Evolutionary conservation across 2,797 vertebrate genomes (phyloP), one percentile per base, ranked within the genome.

Genomic region (Danio choprae): DNA sequence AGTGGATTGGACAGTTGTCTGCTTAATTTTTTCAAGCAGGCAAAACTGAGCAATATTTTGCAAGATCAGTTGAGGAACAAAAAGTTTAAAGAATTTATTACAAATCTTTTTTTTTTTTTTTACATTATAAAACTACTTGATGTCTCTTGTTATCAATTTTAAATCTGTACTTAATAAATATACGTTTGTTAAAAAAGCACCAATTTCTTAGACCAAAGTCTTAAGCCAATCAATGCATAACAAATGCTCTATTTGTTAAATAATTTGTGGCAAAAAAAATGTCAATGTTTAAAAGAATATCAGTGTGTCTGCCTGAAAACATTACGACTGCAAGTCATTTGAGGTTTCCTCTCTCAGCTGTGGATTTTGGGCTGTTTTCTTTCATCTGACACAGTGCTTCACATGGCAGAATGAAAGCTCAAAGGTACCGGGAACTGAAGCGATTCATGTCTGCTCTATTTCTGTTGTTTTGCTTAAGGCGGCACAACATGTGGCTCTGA

Each of bases 401-500:
- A 70, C 18, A 44, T 38, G 38, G 59, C 50, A 80, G 50, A 64
- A 73, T 44, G n/a, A 38, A 65, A 65, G 41, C 60, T 65, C 41
- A 46, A 48, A 53, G 48, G 46, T 43, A 71, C 18, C 2, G 11
- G 50, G 6, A 73, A 64, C 59, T 65, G 22, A 73, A 65, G 48
- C 12, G 48, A 64, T 64, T 46, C 60, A 55, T 56, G 58, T 64
- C 69, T 73, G 67, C 77, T 71, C 67, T 60, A 65, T 64, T 55
- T 80, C 48, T 73, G 59, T 38, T 56, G 59, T 56, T 65, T 79
- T 43, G 48, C 69, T 72, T 72, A 36, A 72, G 68, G 77, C 46
- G 53, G 13, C 77, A 71, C 77, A 79, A 72, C 58, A 79, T n/a
- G 55, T 59, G 65, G 55, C 76, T 22, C 16, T 73, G 55, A n/a